Base-by-base conservation (phyloP, 1,140 invertebrate genomes). In the Phenacoccus solenopsis region DNA sequence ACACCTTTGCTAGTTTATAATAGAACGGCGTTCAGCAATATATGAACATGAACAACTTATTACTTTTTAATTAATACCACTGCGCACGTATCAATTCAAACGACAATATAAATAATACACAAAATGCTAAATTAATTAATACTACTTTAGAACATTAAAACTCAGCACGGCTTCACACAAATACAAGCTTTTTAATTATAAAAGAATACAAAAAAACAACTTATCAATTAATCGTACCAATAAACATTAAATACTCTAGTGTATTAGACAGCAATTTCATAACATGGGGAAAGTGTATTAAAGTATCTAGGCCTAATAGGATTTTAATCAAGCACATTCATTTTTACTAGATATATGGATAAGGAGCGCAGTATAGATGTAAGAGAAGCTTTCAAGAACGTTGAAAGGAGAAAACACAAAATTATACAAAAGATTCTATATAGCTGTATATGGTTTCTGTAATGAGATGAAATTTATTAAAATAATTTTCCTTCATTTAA, bases 101-200 rank as follows among this genome's bases (percentile, higher is more conserved):
- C 38, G 38, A 16, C 20, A 10, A 49, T 32, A 32, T 49, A n/a
- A 49, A 49, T 49, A 10, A n/a, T 49, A 49, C 38, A 49, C 38
- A n/a, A 49, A 49, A 49, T n/a, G 20, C 38, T 49, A 49, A 49
- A 49, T 49, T 49, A 49, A 49, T 49, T 49, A 49, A 49, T 49
- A 49, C 38, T 49, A 49, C 38, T 49, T 49, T 49, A 49, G 38
- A 49, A 49, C 38, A 49, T 49, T 49, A 49, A 49, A 49, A 49
- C 16, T 49, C 38, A 49, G 38, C 38, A 49, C 38, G 38, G 38
- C 20, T 49, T 49, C 38, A 49, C 38, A 49, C 38, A 49, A 49
- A 49, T 49, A 49, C 38, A 49, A 49, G 38, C 38, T 49, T 49
- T 49, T 49, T 16, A 49, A 49, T 49, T 49, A 49, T 49, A 49